A percentile compares a stretch with the other conserved stretches of the same genome.
phyloP scores from a whole-genome alignment of 2,888 invertebrate genomes.

The Ectropis crepuscularia region DNA sequence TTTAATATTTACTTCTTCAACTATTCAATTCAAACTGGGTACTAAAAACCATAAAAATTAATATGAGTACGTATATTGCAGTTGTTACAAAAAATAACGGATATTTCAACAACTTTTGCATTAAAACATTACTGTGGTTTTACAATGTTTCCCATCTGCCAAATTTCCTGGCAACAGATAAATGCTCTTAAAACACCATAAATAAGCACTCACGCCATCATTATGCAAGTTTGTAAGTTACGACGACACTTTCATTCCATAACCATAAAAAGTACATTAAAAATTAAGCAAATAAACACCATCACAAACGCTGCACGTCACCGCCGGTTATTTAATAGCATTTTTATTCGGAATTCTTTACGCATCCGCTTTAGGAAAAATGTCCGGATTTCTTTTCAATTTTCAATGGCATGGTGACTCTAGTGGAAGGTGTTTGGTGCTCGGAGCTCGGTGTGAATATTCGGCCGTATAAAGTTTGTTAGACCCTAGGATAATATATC shows the following conservation, averaged over 20 bases:
- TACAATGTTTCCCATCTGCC: constrained; percentile 1
- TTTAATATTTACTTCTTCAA: no score
- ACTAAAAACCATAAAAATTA: no score
- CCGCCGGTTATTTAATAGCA: constrained; percentile 56
- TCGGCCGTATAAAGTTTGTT: constrained; percentile 51
- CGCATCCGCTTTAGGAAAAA: constrained; percentile 49
- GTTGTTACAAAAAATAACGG: no score
- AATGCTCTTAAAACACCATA: constrained; percentile 18
- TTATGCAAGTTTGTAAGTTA: constrained; percentile 31
- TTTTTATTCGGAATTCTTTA: constrained; percentile 57
- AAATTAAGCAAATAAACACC: constrained; percentile 44
- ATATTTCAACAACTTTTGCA: no score
- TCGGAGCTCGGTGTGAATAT: constrained; percentile 45
- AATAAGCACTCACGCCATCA: constrained; percentile 15
- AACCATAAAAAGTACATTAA: constrained; percentile 40
- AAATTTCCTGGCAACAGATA: constrained; percentile 11
- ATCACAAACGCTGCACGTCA: constrained; percentile 44
- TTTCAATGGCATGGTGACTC: constrained; percentile 56
- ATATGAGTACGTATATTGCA: no score
- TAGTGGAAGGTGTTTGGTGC: constrained; percentile 25
- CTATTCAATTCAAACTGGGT: no score
- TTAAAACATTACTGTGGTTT: no score
- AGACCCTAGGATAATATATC: not conserved
- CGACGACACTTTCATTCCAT: constrained; percentile 33
- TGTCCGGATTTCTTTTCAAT: constrained; percentile 51